Conservation (phyloP, 2,888 invertebrate species). For the Macrosiphum euphorbiae region DNA sequence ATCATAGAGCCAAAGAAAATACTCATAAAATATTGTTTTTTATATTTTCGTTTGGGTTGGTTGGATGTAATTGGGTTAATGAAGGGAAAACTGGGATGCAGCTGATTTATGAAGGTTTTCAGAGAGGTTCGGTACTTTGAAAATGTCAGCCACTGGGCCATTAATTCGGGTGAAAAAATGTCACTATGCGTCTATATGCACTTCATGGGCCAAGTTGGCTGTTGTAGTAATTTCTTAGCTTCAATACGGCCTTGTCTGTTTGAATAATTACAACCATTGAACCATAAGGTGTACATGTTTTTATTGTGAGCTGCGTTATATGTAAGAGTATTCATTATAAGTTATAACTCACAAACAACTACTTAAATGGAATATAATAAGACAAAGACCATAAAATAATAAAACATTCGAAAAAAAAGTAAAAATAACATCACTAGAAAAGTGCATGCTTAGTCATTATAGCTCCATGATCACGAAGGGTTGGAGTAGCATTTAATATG, state of each 20-base stretch:
- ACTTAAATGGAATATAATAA: neutral
- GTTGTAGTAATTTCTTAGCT: conserved; percentile 28
- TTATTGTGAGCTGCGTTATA: neutral
- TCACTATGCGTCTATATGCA: conserved; percentile 17
- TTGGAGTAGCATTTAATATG: neutral
- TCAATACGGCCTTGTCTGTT: neutral
- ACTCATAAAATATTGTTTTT: neutral
- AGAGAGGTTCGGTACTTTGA: neutral
- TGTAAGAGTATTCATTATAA: neutral
- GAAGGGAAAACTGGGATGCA: neutral
- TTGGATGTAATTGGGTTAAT: neutral
- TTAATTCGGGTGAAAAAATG: conserved; percentile 6
- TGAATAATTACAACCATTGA: neutral
- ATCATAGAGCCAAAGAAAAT: neutral
- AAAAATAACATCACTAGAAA: neutral
- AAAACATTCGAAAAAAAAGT: neutral
- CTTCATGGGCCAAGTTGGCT: neutral
- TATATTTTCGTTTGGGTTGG: neutral
- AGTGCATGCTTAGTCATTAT: neutral
- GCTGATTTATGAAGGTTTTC: conserved; percentile 32
- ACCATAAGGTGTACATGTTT: neutral
- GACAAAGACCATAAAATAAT: neutral
- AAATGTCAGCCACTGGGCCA: neutral
- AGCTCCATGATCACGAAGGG: neutral
- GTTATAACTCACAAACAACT: neutral